Evolutionary conservation across 2,113 vertebrate genomes (phyloP).

Genomic region (Catharus bicknelli): DNA sequence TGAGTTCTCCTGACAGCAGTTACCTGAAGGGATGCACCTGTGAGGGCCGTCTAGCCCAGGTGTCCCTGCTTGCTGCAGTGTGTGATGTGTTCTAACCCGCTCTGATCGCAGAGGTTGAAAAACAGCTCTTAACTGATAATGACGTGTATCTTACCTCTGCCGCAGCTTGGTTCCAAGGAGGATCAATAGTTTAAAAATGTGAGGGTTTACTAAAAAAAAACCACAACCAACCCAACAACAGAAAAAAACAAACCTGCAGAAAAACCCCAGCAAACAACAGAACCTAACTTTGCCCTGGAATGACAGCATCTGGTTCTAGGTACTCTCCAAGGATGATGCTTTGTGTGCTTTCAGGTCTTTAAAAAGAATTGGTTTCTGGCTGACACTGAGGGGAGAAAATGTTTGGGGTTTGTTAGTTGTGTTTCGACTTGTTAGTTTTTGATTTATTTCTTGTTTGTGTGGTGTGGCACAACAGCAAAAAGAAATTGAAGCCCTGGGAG

Average conservation of each 20-base stretch:
- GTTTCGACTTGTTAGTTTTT: background rate
- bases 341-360: accelerated
- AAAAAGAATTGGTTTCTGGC: background rate
- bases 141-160: accelerated
- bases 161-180: background rate
- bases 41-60: background rate
- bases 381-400: background rate
- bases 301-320: background rate
- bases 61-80: accelerated
- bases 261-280: accelerated
- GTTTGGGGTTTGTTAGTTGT: background rate
- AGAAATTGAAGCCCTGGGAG: accelerated
- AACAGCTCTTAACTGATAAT: background rate
- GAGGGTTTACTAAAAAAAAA: background rate
- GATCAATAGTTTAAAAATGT: background rate
- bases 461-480: background rate
- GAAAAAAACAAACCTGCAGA: background rate
- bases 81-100: background rate
- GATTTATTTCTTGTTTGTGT: background rate
- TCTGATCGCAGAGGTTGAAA: too few relatives aligned
- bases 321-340: background rate
- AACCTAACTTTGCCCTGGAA: background rate
- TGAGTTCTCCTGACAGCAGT: background rate
- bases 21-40: background rate
- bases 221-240: too few relatives aligned